Base-by-base conservation (phyloP, 2,888 invertebrate genomes). In the Aquatica leii region DNA sequence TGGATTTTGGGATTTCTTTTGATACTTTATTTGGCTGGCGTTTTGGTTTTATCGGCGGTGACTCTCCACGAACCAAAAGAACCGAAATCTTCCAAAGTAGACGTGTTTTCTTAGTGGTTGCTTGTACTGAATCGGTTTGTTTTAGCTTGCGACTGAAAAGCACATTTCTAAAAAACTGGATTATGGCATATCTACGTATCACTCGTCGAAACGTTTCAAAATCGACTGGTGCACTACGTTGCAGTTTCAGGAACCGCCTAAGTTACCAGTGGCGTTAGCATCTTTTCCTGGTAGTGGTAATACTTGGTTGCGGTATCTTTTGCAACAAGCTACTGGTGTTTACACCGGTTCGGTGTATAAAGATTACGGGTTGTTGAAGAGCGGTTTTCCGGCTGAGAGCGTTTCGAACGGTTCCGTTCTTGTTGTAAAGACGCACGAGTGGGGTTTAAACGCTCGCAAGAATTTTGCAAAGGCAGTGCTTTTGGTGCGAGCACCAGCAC, bases 241-340 rank as follows among this genome's bases (percentile, higher is more conserved):
- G 46, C 81, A 77, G 24, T 85, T 73, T 62, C 62, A 75, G 6
- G 70, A 76, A 34, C 81, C 83, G 0, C 85, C 87, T 0, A 84
- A 85, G 8, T 82, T 84, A 0, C 82, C 86, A 6, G 85, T 86
- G 0, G 93, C 92, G 0, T 81, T 93, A 31, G 92, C 88, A 0
- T 92, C 91, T 0, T 92, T 90, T 78, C 93, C 93, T 3, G 93
- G 93, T n/a, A 92, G 92, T 76, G 93, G 93, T 0, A 93, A 93
- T 76, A 93, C 93, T 17, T 93, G 93, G 93, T 80, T 93, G 12
- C 81, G 93, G 59, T 93, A 93, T 77, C 80, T 93, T 41, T 78
- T 93, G 48, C 92, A 93, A 77, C 92, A 93, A 80, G 87, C 87
- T 21, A 92, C 92, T 76, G 92, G 90, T 90, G 91, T 90, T 51